These are phyloP conservation scores for Cirrhinus molitorella DNA, from an alignment of 2,797 vertebrate genomes.

Conservation along the genomic window DNA sequence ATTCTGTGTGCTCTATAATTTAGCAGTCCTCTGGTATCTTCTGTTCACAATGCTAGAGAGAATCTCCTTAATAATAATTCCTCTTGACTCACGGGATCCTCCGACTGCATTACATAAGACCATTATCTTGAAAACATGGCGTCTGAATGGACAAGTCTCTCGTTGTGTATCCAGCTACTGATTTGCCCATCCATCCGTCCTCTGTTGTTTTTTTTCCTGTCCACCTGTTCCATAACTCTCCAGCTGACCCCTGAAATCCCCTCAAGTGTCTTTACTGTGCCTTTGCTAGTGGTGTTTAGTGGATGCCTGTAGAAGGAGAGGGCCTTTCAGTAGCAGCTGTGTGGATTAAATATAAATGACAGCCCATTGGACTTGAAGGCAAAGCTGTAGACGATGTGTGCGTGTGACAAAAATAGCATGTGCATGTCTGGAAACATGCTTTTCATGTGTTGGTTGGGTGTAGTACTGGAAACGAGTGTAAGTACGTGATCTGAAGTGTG, in stretches of 20 bases:
- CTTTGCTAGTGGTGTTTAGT: constrained; percentile 62
- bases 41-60: not conserved
- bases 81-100: constrained; percentile 22
- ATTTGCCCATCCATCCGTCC: constrained; percentile 24
- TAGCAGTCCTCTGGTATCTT: not conserved
- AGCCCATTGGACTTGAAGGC: constrained; percentile 53
- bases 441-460: constrained; percentile 51
- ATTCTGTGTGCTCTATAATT: not conserved
- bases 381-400: constrained; percentile 52
- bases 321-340: constrained; percentile 77
- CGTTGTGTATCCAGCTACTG: not conserved
- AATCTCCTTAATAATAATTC: constrained; percentile 37
- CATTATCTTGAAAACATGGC: constrained; percentile 38
- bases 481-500: constrained; percentile 19
- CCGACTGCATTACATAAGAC: constrained; percentile 23
- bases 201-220: constrained; percentile 18
- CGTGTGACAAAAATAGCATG: constrained; percentile 41
- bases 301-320: constrained; percentile 71
- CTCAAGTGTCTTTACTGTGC: constrained; percentile 41
- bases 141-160: constrained; percentile 14
- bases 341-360: constrained; percentile 79
- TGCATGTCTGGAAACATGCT: constrained; percentile 36
- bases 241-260: constrained; percentile 20
- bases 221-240: constrained; percentile 43
- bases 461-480: constrained; percentile 7